phyloP scores from a whole-genome alignment of 1,140 invertebrate genomes.

The Drosophila albomicans region DNA sequence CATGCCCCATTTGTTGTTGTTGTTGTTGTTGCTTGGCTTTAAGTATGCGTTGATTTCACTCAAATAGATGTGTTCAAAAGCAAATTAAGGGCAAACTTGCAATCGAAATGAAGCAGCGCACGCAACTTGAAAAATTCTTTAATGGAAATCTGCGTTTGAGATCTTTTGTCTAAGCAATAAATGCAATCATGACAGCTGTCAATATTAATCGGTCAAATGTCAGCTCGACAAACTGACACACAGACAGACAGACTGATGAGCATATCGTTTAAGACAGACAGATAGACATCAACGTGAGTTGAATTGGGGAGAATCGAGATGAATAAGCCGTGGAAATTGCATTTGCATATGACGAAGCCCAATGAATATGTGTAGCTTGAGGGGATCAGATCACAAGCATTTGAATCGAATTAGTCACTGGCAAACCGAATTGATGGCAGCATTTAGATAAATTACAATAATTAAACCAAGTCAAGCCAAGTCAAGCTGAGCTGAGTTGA shows the following conservation, averaged over 20 bases:
- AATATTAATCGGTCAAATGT: constrained; percentile 78
- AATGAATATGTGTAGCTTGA: constrained; percentile 24
- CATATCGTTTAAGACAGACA: constrained; percentile 19
- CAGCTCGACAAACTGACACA: constrained; percentile 37
- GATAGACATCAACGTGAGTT: constrained; percentile 50
- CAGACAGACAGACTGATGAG: constrained; percentile 22
- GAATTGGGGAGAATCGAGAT: constrained; percentile 31
- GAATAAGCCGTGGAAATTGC: constrained; percentile 71
- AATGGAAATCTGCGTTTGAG: constrained; percentile 42
- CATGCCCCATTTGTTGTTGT: constrained; percentile 7
- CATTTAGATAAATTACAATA: constrained; percentile 79
- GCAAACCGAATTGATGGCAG: constrained; percentile 60
- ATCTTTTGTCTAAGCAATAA: constrained; percentile 52
- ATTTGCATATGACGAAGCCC: constrained; percentile 70
- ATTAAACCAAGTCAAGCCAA: constrained; percentile 57
- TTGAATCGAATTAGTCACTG: constrained; percentile 65
- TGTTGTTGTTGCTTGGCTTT: background rate
- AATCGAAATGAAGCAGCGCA: constrained; percentile 37
- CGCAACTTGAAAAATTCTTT: constrained; percentile 47
- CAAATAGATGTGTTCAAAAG: constrained; percentile 35
- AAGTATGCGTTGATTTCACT: constrained; percentile 20
- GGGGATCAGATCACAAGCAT: constrained; percentile 39
- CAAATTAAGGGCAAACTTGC: constrained; percentile 59
- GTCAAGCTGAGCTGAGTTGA: constrained; percentile 20
- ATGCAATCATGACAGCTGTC: constrained; percentile 80